phyloP scores from a whole-genome alignment of 2,113 vertebrate species.

The Anser cygnoides region DNA sequence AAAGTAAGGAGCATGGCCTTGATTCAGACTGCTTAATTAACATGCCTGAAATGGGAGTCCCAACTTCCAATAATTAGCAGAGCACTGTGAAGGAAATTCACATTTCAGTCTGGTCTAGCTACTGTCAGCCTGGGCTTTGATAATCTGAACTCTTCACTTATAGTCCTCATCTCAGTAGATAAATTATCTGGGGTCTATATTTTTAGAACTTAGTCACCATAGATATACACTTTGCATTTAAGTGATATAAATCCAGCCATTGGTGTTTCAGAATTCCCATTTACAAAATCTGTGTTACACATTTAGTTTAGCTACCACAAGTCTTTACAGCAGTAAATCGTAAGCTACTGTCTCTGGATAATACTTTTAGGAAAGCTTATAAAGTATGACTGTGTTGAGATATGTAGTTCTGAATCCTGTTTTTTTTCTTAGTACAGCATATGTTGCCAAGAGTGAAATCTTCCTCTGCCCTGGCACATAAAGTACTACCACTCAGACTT shows the following conservation, averaged over 20 bases:
- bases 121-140: neutral
- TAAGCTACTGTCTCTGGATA: neutral
- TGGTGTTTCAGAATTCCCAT: neutral
- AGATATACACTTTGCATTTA: neutral
- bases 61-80: neutral
- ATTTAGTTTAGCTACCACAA: neutral
- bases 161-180: neutral
- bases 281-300: neutral
- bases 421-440: neutral
- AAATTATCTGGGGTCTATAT: neutral
- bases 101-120: neutral
- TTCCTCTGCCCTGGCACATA: neutral
- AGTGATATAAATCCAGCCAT: neutral
- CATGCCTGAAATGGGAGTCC: neutral
- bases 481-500: neutral
- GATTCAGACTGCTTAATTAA: neutral
- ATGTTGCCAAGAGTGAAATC: neutral
- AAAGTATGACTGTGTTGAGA: neutral
- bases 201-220: neutral
- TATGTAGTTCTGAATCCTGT: neutral
- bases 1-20: neutral
- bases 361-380: neutral
- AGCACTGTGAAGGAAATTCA: neutral
- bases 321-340: neutral
- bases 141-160: neutral